Evolutionary conservation across 2,888 invertebrate species (phyloP), one percentile per base, ranked within the genome.

Genomic region (Onthophagus sagittarius): DNA sequence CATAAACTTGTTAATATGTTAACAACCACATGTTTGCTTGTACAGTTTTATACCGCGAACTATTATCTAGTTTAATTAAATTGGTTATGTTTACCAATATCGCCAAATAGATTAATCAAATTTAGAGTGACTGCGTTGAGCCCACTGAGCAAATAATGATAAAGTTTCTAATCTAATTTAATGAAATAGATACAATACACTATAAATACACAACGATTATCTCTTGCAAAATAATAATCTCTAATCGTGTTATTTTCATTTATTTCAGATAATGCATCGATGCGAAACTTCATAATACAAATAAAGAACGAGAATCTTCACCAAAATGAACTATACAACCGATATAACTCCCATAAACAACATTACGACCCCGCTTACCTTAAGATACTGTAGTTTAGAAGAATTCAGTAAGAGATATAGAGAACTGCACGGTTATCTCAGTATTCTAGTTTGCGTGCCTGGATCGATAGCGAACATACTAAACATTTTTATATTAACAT

Each of bases 381-480:
- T 65, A 1, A 71, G 69, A 15, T 84, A 82, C 72, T 84, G 84
- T 72, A 88, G 89, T 77, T 86, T 92, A 77, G 87, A 87, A 76
- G 83, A 87, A 76, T 91, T 93, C 83, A 88, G 90, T 81, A 86
- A 84, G 78, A 89, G 89, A 73, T 95, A 95, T 86, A 88, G 90
- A 75, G 87, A 89, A 15, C 83, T 94, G 73, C 97, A 98, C 83
- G 97, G 97, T 62, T 94, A 94, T 85, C 89, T 94, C 72, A 94
- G 95, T 75, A 87, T 97, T 62, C 87, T 94, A 71, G 95, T 98
- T 76, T 97, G 97, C 85, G 87, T 95, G 72, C 93, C 97, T 82
- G 97, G 97, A 70, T 94, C 95, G 63, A 90, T 96, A 63, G 94
- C 96, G 74, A 98, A 97, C 84, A 90, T 93, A n/a, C 89, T 97